Conservation (phyloP, 2,888 invertebrate species). For the Perithous albicinctus region DNA sequence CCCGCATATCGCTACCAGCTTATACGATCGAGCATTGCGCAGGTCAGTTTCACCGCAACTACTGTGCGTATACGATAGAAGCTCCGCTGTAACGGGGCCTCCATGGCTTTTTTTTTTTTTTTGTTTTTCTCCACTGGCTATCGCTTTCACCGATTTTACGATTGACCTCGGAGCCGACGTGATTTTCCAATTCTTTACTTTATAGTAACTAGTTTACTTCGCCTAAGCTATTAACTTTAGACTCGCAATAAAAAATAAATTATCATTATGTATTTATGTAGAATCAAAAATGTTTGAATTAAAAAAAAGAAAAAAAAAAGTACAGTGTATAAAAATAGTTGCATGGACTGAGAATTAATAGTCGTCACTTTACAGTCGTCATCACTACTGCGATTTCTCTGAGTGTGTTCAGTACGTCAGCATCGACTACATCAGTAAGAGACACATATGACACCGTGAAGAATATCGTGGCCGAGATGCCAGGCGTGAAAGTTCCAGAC, state of each 20-base stretch:
- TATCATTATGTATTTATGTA: too few species aligned
- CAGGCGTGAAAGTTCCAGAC: slow-evolving; percentile 46
- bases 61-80: slow-evolving; percentile 17
- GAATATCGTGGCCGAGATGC: slow-evolving; percentile 14
- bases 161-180: slow-evolving; percentile 49
- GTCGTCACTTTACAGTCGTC: not conserved
- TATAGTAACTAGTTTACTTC: not conserved
- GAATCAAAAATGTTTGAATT: too few species aligned
- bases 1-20: slow-evolving; percentile 65
- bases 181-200: slow-evolving; percentile 16
- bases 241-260: too few species aligned
- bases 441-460: slow-evolving; percentile 23
- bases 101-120: slow-evolving; percentile 1
- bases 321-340: too few species aligned
- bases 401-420: not conserved
- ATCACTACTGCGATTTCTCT: not conserved
- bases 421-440: slow-evolving; percentile 3
- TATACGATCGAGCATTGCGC: slow-evolving; percentile 71
- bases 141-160: slow-evolving; percentile 6
- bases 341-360: slow-evolving; percentile 5
- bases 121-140: too few species aligned
- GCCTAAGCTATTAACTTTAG: too few species aligned
- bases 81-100: slow-evolving; percentile 10
- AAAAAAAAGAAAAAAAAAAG: too few species aligned
- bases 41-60: slow-evolving; percentile 72